Evolutionary conservation across 2,888 invertebrate genomes (phyloP).

Genomic region (Tachystola acroxantha): DNA sequence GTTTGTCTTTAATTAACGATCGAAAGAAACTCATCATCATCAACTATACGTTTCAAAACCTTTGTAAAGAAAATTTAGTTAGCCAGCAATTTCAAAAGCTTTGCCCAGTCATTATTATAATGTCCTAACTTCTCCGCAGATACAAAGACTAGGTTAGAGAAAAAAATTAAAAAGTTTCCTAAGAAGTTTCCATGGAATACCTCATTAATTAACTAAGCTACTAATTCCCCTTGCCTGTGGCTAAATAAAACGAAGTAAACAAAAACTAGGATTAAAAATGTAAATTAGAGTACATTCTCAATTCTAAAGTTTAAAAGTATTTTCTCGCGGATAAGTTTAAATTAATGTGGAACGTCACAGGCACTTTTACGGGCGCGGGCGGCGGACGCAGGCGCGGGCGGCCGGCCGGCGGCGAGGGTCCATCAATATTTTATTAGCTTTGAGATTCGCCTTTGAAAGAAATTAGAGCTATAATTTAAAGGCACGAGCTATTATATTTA

Average conservation of each 20-base stretch:
- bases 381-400: slow-evolving; percentile 14
- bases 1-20: too few species aligned
- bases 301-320: slow-evolving; percentile 64
- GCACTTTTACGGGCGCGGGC: slow-evolving; percentile 39
- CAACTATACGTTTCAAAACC: too few species aligned
- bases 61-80: background rate
- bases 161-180: slow-evolving; percentile 7
- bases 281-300: slow-evolving; percentile 60
- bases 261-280: slow-evolving; percentile 60
- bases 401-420: slow-evolving; percentile 26
- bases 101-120: slow-evolving; percentile 8
- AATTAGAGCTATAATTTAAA: slow-evolving; percentile 28
- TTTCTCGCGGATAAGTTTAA: slow-evolving; percentile 66
- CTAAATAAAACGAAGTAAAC: slow-evolving; percentile 48
- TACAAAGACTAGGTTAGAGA: slow-evolving; percentile 6
- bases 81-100: background rate
- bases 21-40: too few species aligned
- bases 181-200: slow-evolving; percentile 9
- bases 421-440: slow-evolving; percentile 64
- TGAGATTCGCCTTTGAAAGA: slow-evolving; percentile 43
- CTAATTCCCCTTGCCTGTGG: slow-evolving; percentile 31
- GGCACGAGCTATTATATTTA: slow-evolving; percentile 42
- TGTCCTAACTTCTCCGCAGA: slow-evolving; percentile 3
- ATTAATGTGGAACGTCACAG: slow-evolving; percentile 61
- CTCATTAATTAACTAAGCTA: slow-evolving; percentile 15